Evolutionary conservation across 2,797 vertebrate genomes (phyloP), one percentile per base, ranked within the genome.

Genomic region (Leptatherina wallacei): DNA sequence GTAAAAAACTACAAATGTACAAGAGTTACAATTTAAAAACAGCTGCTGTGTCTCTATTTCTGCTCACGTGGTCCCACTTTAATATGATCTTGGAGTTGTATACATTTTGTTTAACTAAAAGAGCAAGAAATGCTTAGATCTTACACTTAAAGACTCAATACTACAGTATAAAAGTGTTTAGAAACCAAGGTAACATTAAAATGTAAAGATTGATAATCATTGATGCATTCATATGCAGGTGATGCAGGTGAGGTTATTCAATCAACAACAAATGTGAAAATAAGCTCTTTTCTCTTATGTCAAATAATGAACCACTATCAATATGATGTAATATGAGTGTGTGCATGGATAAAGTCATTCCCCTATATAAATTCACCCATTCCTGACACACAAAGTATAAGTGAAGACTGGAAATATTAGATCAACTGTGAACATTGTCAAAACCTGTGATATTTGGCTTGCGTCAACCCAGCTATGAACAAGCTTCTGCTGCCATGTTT

Each of bases 401-500:
- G 16, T 18, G 18, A 69, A 36, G 38, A 64, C 52, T 54, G 29
- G 60, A 29, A 65, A 49, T 32, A 47, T 35, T 30, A 30, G 14
- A 64, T 59, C 11, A 55, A 63, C 30, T 38, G n/a, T 58, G 33
- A 64, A 58, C 52, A 29, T 66, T 80, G 67, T 66, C 1, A 61
- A 47, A 80, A 38, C 65, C 22, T 66, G 67, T 56, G 22, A 55
- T 63, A 52, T 20, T 40, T 67, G 71, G 70, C 56, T 69, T 54
- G 67, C 49, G 44, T 64, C 74, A 58, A 42, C 30, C 16, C 38
- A 22, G 14, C n/a, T 66, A 60, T 55, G 27, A 80, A 59, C 35
- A 49, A 35, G 42, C 65, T 67, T 58, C 51, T 54, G 68, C 62
- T 78, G 40, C 70, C 70, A 6, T 60, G 55, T 59, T 75, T 78